Percentiles rank a stretch among this genome's conserved stretches.
These are phyloP conservation scores for Pangasius djambal DNA, from an alignment of 2,797 vertebrate genomes.

Conservation along the genomic window DNA sequence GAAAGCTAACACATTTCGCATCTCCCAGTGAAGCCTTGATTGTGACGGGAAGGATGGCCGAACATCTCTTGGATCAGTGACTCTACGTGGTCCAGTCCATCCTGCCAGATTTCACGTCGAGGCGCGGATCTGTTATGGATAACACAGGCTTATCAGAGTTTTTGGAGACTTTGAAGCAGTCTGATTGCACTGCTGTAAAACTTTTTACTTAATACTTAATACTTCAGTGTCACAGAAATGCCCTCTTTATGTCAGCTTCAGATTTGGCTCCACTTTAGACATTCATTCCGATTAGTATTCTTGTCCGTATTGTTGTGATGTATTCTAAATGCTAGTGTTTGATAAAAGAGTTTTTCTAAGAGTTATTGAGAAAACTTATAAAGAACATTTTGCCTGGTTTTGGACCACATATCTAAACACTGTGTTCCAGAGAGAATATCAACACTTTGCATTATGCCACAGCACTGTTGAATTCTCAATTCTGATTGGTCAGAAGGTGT, in stretches of 20 bases:
- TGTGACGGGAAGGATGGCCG: constrained; percentile 17
- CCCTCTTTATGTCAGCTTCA: neutral
- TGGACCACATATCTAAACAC: neutral
- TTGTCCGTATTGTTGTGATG: neutral
- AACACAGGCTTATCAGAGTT: neutral
- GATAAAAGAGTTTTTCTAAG: neutral
- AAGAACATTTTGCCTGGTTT: neutral
- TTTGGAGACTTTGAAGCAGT: neutral
- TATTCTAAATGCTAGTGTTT: neutral
- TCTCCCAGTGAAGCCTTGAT: constrained; percentile 31
- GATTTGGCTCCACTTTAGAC: neutral
- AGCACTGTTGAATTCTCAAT: neutral
- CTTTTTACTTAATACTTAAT: neutral
- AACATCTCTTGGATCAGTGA: constrained; percentile 36
- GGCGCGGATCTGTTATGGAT: constrained; percentile 42
- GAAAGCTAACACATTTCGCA: constrained; percentile 50
- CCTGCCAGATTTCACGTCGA: constrained; percentile 16
- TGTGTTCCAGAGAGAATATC: neutral
- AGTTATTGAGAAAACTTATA: neutral
- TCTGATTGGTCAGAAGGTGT: neutral
- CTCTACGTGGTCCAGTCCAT: constrained; percentile 13
- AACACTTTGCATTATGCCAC: neutral
- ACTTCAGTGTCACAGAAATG: neutral
- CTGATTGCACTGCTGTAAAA: neutral
- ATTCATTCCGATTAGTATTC: neutral